These are phyloP conservation scores for Lonchura striata DNA, from an alignment of 2,113 vertebrate genomes.

Conservation along the genomic window DNA sequence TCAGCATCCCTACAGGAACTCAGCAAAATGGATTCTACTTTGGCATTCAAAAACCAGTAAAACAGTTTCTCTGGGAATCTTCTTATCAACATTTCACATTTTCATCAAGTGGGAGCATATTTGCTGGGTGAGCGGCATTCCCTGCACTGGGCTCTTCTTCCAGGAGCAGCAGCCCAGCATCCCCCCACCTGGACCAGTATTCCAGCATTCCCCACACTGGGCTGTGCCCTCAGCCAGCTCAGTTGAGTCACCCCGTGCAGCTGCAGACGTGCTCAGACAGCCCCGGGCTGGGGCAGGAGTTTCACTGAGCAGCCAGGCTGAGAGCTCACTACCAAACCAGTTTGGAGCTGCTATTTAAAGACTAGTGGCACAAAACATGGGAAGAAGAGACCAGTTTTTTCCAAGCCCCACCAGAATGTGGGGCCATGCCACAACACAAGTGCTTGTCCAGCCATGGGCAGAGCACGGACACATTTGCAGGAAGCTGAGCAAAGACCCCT, in stretches of 20 bases:
- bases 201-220: not conserved
- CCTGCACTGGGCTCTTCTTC: not conserved
- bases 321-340: not conserved
- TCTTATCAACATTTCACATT: not conserved
- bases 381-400: not conserved
- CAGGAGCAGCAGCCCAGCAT: not conserved
- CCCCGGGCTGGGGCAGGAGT: not conserved
- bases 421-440: fast-evolving
- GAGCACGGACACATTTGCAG: not conserved
- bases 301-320: not conserved
- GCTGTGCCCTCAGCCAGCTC: not conserved
- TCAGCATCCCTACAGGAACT: not conserved
- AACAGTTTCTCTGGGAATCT: not conserved
- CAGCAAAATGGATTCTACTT: not conserved
- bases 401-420: fast-evolving
- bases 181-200: not conserved
- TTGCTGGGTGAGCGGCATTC: not conserved
- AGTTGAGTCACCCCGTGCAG: not conserved
- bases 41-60: not conserved
- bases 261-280: not conserved
- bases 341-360: not conserved
- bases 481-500: not conserved
- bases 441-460: not conserved
- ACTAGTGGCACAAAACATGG: not conserved
- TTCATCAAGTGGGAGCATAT: not conserved